These are phyloP conservation scores for Regulus satrapa DNA, from an alignment of 2,113 vertebrate genomes.

Conservation along the genomic window DNA sequence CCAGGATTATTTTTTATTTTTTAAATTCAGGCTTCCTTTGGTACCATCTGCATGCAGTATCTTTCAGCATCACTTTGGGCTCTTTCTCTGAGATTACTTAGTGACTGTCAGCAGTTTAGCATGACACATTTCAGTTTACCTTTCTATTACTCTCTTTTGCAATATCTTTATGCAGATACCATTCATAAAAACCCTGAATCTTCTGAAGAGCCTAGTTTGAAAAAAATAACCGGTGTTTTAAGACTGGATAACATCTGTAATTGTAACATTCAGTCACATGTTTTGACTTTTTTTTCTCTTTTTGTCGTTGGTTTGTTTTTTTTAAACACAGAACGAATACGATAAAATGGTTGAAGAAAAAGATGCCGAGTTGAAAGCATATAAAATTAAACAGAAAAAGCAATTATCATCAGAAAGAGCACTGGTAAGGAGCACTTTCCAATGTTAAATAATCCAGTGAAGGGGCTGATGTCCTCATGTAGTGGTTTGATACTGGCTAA, in stretches of 20 bases:
- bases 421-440: not conserved
- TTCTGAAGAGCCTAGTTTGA: not conserved
- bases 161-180: not conserved
- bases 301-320: not conserved
- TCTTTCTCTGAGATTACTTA: not conserved
- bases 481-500: not conserved
- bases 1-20: not conserved
- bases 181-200: not conserved
- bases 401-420: not conserved
- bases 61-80: not conserved
- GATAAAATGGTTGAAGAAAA: conserved; percentile 89
- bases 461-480: not conserved
- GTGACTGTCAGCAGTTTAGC: not conserved
- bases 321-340: conserved; percentile 80
- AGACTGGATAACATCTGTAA: not conserved
- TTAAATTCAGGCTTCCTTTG: not conserved
- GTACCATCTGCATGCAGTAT: not conserved
- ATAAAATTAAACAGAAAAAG: conserved; percentile 74
- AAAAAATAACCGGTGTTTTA: not conserved
- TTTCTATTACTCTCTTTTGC: not conserved
- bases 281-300: no score
- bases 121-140: not conserved
- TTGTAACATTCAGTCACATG: not conserved
- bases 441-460: not conserved
- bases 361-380: conserved; percentile 81